Evolutionary conservation across 2,888 invertebrate genomes (phyloP).

Genomic region (Conops quadrifasciatus): DNA sequence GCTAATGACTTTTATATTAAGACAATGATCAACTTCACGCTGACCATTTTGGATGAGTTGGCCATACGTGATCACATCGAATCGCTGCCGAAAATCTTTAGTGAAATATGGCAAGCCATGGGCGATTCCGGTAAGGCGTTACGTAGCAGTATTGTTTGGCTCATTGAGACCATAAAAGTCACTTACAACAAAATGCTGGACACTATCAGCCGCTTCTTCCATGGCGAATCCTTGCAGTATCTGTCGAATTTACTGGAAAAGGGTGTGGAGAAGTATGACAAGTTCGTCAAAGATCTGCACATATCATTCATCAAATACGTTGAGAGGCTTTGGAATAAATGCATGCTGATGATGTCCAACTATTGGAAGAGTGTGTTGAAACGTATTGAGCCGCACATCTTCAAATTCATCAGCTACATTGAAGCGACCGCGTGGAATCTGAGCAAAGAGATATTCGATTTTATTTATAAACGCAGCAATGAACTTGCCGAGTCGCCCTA

Average conservation of each 20-base stretch:
- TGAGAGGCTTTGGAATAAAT: constrained; percentile 78
- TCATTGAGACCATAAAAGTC: constrained; percentile 72
- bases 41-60: constrained; percentile 79
- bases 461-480: constrained; percentile 80
- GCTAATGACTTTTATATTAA: constrained; percentile 86
- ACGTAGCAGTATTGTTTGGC: constrained; percentile 77
- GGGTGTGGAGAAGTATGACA: constrained; percentile 79
- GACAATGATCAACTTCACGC: constrained; percentile 76
- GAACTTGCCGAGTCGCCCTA: constrained; percentile 84
- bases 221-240: constrained; percentile 79
- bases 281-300: constrained; percentile 80
- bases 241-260: constrained; percentile 75
- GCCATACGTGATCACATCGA: constrained; percentile 80
- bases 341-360: constrained; percentile 70
- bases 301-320: constrained; percentile 74
- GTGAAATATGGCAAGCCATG: constrained; percentile 86
- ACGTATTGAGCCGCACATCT: constrained; percentile 80
- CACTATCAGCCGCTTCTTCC: constrained; percentile 74
- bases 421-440: constrained; percentile 79
- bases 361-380: constrained; percentile 80
- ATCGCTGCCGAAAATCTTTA: constrained; percentile 80
- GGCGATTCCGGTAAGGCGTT: constrained; percentile 84
- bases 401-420: constrained; percentile 78
- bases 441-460: constrained; percentile 78
- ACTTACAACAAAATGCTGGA: constrained; percentile 77